Evolutionary conservation across 2,888 invertebrate genomes (phyloP), one percentile per base, ranked within the genome.

Genomic region (Palloptera scutellata): DNA sequence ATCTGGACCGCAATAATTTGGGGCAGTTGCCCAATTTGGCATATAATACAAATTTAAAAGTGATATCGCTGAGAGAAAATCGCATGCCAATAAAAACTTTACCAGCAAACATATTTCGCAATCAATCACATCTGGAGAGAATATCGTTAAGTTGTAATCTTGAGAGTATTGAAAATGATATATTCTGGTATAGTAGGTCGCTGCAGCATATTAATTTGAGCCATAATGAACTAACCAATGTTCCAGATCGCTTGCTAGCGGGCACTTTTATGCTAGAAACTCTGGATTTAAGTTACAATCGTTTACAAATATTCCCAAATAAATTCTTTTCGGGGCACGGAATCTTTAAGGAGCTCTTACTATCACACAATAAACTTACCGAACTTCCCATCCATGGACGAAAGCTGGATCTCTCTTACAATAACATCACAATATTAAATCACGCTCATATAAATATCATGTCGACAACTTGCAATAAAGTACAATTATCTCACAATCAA

Each of bases 231-330:
- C 81, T 91, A 5, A 79, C 75, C 45, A 78, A 77, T 2, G 81
- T 95, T 63, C 91, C 92, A 0, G 85, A 84, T 40, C 82, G 88
- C 42, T 83, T 92, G 43, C 89, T 94, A 72, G 87, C 87, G 30
- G 89, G 90, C 77, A 88, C 90, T 80, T 86, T 83, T 8, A 88
- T 89, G 60, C 84, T 95, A 10, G 77, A 87, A 8, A 86, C 86
- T 52, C 83, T 95, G 67, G 88, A 91, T 77, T 82, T 95, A 65
- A 88, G 89, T 70, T 84, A 87, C 70, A 95, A 95, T 81, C 84
- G 86, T 61, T 76, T 95, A 10, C 84, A 79, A 48, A 83, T 83
- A 30, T 81, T 93, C 64, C 88, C 89, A 17, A 87, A 89, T 45
- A 85, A 85, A 61, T 74, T 91, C 59, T 91, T 92, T 78, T 82